These are phyloP conservation scores for Arvicanthis niloticus DNA, from an alignment of 2,113 vertebrate genomes.

Conservation along the genomic window DNA sequence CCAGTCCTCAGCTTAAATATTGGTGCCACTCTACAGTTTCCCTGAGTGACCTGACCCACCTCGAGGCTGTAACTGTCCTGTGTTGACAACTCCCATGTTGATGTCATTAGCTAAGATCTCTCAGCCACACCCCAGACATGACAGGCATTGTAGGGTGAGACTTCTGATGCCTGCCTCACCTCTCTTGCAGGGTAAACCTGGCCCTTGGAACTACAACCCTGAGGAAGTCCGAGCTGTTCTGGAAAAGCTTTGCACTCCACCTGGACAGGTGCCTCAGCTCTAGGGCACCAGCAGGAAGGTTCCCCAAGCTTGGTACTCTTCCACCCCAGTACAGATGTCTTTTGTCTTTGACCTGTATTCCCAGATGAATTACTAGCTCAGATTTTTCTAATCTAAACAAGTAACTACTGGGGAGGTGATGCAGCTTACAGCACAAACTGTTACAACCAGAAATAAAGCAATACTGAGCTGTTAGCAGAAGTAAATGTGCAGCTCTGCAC, in stretches of 20 bases:
- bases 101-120: background rate
- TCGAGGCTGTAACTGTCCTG: background rate
- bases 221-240: slow-evolving; percentile 90
- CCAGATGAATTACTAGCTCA: background rate
- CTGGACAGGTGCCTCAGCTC: background rate
- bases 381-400: slow-evolving; percentile 27
- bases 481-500: background rate
- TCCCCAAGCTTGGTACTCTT: background rate
- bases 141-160: background rate
- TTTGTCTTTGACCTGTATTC: background rate
- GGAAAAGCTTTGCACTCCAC: slow-evolving; percentile 85
- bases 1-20: background rate
- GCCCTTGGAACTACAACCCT: slow-evolving; percentile 93
- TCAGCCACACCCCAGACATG: background rate
- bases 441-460: background rate
- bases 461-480: background rate
- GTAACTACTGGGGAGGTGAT: background rate
- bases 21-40: background rate
- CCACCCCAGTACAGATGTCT: background rate
- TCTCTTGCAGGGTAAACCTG: slow-evolving; percentile 89
- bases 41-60: background rate
- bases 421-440: background rate
- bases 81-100: background rate
- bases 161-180: slow-evolving; percentile 9
- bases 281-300: background rate